phyloP scores from a whole-genome alignment of 2,888 invertebrate species.

The Lasioglossum malachurum region DNA sequence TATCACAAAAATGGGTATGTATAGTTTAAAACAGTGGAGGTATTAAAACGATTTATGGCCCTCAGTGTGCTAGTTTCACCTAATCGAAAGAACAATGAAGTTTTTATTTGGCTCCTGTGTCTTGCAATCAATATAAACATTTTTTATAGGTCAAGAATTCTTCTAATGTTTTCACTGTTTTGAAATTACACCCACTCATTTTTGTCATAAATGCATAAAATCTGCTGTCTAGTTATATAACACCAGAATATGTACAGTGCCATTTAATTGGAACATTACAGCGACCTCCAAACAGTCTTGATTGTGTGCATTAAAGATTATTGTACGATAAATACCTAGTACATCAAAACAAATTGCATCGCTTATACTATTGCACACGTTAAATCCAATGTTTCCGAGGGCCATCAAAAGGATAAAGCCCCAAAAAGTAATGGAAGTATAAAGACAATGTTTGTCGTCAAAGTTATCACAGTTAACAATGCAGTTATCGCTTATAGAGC shows the following conservation, averaged over 20 bases:
- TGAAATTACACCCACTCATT: too few species aligned
- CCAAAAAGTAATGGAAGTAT: conserved; percentile 90
- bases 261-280: background rate
- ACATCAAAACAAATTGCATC: conserved; percentile 97
- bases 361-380: conserved; percentile 94
- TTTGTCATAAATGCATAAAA: too few species aligned
- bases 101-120: too few species aligned
- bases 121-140: too few species aligned
- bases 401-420: conserved; percentile 90
- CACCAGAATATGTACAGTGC: background rate
- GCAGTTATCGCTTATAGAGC: conserved; percentile 60
- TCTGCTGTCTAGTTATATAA: background rate
- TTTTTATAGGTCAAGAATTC: too few species aligned
- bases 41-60: too few species aligned
- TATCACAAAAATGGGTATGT: too few species aligned
- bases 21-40: too few species aligned
- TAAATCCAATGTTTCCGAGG: conserved; percentile 92
- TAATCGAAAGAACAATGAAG: too few species aligned
- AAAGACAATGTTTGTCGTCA: conserved; percentile 84
- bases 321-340: conserved; percentile 87
- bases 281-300: background rate
- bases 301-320: background rate
- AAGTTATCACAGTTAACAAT: conserved; percentile 71
- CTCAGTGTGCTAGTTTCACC: too few species aligned
- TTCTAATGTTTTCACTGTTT: too few species aligned